Conservation (phyloP, 2,113 vertebrate species). For the Podocnemis expansa region DNA sequence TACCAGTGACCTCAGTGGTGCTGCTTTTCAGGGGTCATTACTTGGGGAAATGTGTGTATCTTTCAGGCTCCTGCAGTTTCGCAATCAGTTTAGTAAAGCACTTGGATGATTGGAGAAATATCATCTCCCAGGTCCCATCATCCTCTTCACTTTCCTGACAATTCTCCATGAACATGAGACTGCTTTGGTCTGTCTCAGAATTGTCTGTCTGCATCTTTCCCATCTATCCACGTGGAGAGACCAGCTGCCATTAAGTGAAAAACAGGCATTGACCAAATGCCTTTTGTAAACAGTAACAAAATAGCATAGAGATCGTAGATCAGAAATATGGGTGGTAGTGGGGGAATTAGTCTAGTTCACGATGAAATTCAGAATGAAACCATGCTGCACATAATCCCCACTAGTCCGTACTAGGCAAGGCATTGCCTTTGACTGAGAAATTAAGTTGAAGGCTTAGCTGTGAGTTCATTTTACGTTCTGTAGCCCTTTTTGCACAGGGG, state of each 20-base stretch:
- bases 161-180: background rate
- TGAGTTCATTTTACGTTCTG: background rate
- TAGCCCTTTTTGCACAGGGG: background rate
- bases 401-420: background rate
- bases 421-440: background rate
- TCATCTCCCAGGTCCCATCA: background rate
- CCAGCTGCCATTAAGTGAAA: background rate
- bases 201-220: background rate
- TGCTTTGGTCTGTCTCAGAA: background rate
- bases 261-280: background rate
- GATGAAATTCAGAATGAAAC: background rate
- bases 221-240: background rate
- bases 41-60: background rate
- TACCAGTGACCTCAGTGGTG: background rate
- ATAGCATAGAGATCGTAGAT: background rate
- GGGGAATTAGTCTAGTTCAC: background rate
- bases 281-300: background rate
- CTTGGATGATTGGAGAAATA: background rate
- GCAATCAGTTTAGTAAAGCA: background rate
- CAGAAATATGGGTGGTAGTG: background rate
- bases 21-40: background rate
- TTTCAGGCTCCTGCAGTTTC: background rate
- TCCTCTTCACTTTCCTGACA: background rate
- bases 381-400: background rate
- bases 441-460: background rate